These are phyloP conservation scores for Palythoa heliodiscus DNA, from an alignment of 92 coral and sea anemone species.

Conservation along the genomic window DNA sequence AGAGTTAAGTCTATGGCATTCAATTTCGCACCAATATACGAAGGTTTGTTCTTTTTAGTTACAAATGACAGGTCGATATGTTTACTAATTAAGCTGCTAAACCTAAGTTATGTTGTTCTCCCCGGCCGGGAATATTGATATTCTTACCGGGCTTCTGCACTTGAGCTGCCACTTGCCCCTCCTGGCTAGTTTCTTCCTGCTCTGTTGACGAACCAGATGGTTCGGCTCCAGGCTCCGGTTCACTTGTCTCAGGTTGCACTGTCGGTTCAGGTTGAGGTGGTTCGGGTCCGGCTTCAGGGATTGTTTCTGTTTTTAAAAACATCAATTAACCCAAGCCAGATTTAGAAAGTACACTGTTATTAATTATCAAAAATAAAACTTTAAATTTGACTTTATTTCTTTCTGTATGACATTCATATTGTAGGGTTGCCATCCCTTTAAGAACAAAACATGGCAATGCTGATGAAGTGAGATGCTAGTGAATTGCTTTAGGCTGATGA, in stretches of 20 bases:
- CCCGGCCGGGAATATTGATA: neutral
- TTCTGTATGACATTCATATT: too few species aligned
- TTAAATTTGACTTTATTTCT: too few species aligned
- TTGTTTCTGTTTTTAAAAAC: neutral
- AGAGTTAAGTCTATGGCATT: too few species aligned
- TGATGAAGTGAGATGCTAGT: too few species aligned
- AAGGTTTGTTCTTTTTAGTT: too few species aligned
- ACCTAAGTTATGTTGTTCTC: neutral
- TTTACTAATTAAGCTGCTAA: neutral
- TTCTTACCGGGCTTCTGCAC: slow-evolving; percentile 34
- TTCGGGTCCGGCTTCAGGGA: slow-evolving; percentile 22
- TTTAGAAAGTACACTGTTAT: neutral
- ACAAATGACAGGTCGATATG: too few species aligned
- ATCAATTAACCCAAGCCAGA: neutral
- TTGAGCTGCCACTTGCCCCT: slow-evolving; percentile 7
- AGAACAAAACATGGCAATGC: too few species aligned
- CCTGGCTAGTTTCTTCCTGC: neutral
- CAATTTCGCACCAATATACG: too few species aligned
- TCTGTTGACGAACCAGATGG: slow-evolving; percentile 19
- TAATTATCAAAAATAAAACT: too few species aligned
- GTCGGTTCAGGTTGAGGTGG: neutral
- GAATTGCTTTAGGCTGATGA: too few species aligned
- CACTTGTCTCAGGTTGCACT: neutral
- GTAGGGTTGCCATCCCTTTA: too few species aligned
- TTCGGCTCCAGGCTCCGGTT: neutral